Evolutionary conservation across 2,797 vertebrate species (phyloP), one percentile per base, ranked within the genome.

Genomic region (Brachymystax lenok): DNA sequence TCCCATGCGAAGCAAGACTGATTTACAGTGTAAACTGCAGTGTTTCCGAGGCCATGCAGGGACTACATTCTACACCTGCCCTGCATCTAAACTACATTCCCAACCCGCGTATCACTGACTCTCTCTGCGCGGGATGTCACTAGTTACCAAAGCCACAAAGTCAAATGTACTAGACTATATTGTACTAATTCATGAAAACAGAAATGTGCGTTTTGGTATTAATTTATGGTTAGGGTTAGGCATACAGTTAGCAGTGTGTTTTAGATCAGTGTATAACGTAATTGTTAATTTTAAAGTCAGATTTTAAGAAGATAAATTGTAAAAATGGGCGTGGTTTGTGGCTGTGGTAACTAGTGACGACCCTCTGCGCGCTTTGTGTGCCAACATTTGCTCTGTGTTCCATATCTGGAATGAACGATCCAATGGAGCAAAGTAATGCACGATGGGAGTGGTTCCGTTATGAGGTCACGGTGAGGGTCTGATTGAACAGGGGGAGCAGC

Each of bases 381-480:
- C 84, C 83, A 79, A 82, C 85, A 79, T 82, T 89, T 86, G 84
- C 86, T 86, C 83, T 84, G 88, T 83, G 88, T 77, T 83, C 84
- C 85, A 89, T 86, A 88, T 90, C 84, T 82, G 84, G 86, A 86
- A 33, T 72, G 87, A 82, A 77, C 80, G 71, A 79, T 80, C 87
- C 87, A 86, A 79, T 86, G 77, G 83, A 85, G 83, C 82, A 77
- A 77, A 83, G 88, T 76, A 84, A 85, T 82, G 85, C 80, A 82
- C 79, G 85, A 88, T 87, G 88, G 89, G 90, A 82, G 89, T 88
- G 90, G 90, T 85, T 86, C 84, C 81, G 88, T 87, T 88, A 88
- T 91, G 90, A 91, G 89, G 90, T 91, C 90, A 91, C 87, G 74
- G 82, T 74, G 86, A 80, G 84, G 85, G 87, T 86, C 83, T 46